These are phyloP conservation scores for Hetaerina titia DNA, from an alignment of 2,888 invertebrate genomes.

Conservation along the genomic window DNA sequence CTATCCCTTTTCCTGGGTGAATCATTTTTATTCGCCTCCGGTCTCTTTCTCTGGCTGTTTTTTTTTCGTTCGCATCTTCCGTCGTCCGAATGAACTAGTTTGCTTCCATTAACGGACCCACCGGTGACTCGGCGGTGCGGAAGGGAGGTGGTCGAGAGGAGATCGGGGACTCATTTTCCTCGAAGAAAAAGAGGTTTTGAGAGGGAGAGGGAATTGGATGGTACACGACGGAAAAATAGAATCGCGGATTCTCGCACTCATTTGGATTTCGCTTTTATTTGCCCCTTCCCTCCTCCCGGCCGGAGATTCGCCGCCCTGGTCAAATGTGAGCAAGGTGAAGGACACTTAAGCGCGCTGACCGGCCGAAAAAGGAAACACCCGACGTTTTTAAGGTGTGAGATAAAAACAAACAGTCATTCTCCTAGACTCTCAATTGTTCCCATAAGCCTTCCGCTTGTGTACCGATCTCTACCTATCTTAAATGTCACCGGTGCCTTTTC, in stretches of 20 bases:
- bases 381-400: not conserved
- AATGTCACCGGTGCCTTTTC: not conserved
- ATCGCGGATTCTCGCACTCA: not conserved
- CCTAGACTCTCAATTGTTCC: not conserved
- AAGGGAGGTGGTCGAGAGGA: too few relatives aligned
- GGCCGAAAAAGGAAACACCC: not conserved
- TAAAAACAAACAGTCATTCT: not conserved
- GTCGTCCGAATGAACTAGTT: not conserved
- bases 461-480: not conserved
- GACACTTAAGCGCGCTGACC: not conserved
- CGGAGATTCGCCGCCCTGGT: not conserved
- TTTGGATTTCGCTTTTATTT: not conserved
- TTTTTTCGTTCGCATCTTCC: too few relatives aligned
- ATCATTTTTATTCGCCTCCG: not conserved
- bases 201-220: too few relatives aligned
- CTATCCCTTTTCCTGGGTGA: not conserved
- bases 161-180: too few relatives aligned
- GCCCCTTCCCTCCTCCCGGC: not conserved
- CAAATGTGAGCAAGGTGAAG: not conserved
- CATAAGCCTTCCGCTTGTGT: not conserved
- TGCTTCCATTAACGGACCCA: slow-evolving; percentile 11
- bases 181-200: too few relatives aligned
- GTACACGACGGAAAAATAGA: not conserved
- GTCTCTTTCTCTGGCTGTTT: not conserved
- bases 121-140: not conserved